Conservation (phyloP, 2,888 invertebrate species). For the Brachyopa scutellaris region DNA sequence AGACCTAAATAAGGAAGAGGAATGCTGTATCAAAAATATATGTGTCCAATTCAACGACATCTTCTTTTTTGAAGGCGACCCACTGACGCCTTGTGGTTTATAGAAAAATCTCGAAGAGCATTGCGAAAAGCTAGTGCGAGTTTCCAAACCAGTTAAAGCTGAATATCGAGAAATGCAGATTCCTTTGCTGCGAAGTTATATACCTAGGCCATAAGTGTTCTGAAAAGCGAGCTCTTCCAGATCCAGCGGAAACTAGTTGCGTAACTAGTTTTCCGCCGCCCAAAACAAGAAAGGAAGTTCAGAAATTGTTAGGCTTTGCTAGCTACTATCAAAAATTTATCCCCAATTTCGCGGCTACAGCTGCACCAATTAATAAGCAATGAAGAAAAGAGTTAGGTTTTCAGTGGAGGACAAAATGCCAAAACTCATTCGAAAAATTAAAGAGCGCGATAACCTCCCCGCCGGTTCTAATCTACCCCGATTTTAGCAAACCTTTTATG, state of each 20-base stretch:
- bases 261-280: too few species aligned
- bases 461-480: too few species aligned
- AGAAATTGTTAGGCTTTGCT: too few species aligned
- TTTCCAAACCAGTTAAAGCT: not conserved
- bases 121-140: not conserved
- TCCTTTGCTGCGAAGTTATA: not conserved
- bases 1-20: too few species aligned
- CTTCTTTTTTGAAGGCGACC: slow-evolving; percentile 1
- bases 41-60: too few species aligned
- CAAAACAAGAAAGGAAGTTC: too few species aligned
- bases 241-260: not conserved
- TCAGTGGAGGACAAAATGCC: too few species aligned
- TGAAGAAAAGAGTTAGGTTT: too few species aligned
- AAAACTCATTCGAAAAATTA: too few species aligned
- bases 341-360: too few species aligned
- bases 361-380: not conserved
- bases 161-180: not conserved
- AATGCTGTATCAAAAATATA: too few species aligned
- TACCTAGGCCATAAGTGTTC: slow-evolving; percentile 5
- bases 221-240: not conserved
- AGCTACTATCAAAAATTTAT: slow-evolving; percentile 3
- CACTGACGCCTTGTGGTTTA: not conserved
- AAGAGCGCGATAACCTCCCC: not conserved
- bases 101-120: not conserved
- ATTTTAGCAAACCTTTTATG: too few species aligned